These are phyloP conservation scores for Athene cunicularia DNA, from an alignment of 2,113 vertebrate species.

Conservation along the genomic window DNA sequence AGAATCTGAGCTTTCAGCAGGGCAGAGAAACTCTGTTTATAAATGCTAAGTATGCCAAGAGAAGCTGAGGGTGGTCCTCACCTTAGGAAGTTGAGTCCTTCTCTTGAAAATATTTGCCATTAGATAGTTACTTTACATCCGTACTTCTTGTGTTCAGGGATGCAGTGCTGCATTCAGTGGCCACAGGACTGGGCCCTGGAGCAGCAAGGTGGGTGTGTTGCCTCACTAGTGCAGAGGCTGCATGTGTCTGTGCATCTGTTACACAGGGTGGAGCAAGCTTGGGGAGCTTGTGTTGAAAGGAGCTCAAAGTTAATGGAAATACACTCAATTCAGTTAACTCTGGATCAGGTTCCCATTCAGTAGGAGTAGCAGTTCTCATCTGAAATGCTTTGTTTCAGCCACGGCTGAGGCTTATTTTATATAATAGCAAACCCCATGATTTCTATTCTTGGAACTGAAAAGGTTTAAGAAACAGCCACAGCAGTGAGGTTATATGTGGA, in stretches of 20 bases:
- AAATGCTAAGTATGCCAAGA: not conserved
- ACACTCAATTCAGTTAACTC: not conserved
- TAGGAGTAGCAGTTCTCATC: not conserved
- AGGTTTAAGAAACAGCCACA: not conserved
- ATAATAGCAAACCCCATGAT: not conserved
- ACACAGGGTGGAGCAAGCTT: not conserved
- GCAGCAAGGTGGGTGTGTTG: accelerated
- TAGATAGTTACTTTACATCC: not conserved
- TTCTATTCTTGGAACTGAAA: not conserved
- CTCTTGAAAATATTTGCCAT: not conserved
- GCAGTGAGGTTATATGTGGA: not conserved
- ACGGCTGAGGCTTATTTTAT: not conserved
- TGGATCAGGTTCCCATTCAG: not conserved
- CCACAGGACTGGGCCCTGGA: not conserved
- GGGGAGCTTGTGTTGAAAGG: not conserved
- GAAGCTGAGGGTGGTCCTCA: not conserved
- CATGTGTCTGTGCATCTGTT: not conserved
- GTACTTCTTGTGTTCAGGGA: not conserved
- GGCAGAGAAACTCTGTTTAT: not conserved
- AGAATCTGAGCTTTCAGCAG: not conserved
- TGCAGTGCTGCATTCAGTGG: not conserved
- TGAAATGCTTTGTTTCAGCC: not conserved
- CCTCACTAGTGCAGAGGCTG: not conserved
- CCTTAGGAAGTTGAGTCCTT: not conserved
- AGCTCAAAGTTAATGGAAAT: not conserved